A percentile compares a stretch with the other conserved stretches of the same genome.
phyloP scores from a whole-genome alignment of 2,888 invertebrate genomes.

The Gari tellinella region DNA sequence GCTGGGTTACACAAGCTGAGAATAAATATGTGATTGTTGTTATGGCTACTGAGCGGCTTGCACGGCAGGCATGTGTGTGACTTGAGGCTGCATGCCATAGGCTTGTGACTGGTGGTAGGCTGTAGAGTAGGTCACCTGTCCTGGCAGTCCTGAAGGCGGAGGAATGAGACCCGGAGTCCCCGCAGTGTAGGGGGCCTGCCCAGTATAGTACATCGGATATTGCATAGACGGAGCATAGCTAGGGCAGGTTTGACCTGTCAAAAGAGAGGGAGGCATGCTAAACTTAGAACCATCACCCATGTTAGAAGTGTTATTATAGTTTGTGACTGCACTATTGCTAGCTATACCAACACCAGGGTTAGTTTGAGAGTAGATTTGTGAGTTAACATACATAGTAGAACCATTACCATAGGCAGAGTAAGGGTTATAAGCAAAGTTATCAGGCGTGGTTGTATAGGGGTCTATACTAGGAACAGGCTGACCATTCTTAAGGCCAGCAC shows the following conservation, averaged over 20 bases:
- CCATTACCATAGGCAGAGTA: conserved; percentile 3
- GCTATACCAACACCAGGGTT: conserved; percentile 29
- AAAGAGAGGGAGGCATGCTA: conserved; percentile 61
- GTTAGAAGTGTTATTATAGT: conserved; percentile 42
- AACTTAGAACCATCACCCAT: conserved; percentile 60
- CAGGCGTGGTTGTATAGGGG: background rate
- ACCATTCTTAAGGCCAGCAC: conserved; percentile 11
- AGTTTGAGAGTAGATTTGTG: conserved; percentile 13
- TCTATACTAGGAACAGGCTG: background rate
- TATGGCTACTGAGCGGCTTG: conserved; percentile 35
- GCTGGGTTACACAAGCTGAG: too few relatives aligned
- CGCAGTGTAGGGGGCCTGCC: conserved; percentile 25
- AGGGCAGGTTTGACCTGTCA: conserved; percentile 53
- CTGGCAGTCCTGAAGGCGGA: conserved; percentile 19
- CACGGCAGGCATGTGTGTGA: conserved; percentile 40
- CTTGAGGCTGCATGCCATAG: conserved; percentile 42
- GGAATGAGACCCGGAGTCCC: conserved; percentile 22
- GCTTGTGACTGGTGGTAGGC: conserved; percentile 21
- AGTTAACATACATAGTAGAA: conserved; percentile 9
- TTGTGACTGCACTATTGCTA: conserved; percentile 11
- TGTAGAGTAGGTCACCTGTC: conserved; percentile 24
- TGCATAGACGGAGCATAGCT: conserved; percentile 23
- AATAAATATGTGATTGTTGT: background rate
- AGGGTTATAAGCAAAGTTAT: background rate
- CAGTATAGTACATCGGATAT: conserved; percentile 47